A percentile compares a stretch with the other conserved stretches of the same genome.
Conservation (phyloP, 2,888 invertebrate genomes). For the Drosophila mulleri region DNA sequence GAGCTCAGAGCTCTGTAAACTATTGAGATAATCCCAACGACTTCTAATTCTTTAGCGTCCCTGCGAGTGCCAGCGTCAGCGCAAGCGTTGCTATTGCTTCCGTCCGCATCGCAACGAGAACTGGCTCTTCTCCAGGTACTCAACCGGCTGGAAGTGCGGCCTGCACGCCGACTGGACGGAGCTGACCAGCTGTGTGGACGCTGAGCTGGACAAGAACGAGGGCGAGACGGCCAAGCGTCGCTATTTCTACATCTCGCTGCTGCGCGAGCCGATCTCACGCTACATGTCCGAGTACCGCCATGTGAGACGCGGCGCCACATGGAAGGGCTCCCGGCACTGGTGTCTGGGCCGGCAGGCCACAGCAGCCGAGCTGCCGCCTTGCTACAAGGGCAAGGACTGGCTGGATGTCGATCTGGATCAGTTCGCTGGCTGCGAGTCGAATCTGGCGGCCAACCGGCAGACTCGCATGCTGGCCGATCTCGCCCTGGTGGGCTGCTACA, state of each 20-base stretch:
- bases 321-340: constrained; percentile 93
- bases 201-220: constrained; percentile 95
- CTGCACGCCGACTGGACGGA: constrained; percentile 99
- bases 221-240: constrained; percentile 92
- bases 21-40: not conserved
- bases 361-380: constrained; percentile 92
- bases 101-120: constrained; percentile 96
- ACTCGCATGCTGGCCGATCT: constrained; percentile 99
- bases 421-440: constrained; percentile 96
- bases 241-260: constrained; percentile 98
- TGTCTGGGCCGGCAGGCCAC: constrained; percentile 91
- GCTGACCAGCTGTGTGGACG: constrained; percentile 95
- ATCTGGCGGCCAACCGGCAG: constrained; percentile 98
- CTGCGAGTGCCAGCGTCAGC: constrained; percentile 95
- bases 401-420: constrained; percentile 95
- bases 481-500: constrained; percentile 97
- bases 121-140: constrained; percentile 99
- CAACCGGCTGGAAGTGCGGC: constrained; percentile 99
- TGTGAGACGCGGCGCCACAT: constrained; percentile 97
- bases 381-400: constrained; percentile 92
- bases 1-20: constrained; percentile 17
- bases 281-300: constrained; percentile 99
- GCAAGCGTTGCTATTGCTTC: constrained; percentile 96
- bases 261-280: constrained; percentile 96
- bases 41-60: constrained; percentile 88